Conservation (phyloP, 2,113 vertebrate genomes). For the Balaeniceps rex region DNA sequence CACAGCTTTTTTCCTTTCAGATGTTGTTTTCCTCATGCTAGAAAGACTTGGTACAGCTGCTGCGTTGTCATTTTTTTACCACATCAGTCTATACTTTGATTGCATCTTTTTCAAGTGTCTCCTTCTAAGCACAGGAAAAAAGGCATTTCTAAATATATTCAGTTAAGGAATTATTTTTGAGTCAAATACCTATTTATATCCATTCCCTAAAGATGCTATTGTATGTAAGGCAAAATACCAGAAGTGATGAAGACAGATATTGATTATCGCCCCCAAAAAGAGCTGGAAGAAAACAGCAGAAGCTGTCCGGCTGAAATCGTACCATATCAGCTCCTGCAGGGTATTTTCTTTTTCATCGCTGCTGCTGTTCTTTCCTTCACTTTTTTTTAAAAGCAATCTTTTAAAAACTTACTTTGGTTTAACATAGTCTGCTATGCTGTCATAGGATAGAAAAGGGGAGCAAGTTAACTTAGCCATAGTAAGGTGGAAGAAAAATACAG, state of each 20-base stretch:
- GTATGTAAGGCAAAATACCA: constrained; percentile 7
- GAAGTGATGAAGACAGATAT: not conserved
- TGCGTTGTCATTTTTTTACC: constrained; percentile 22
- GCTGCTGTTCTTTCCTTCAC: not conserved
- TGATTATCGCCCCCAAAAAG: not conserved
- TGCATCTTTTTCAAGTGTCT: constrained; percentile 22
- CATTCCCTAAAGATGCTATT: not conserved
- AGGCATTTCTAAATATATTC: constrained; percentile 10
- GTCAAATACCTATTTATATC: constrained; percentile 39
- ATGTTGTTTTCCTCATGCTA: constrained; percentile 7
- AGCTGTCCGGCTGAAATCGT: not conserved
- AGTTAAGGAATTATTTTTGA: constrained; percentile 20
- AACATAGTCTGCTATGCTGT: not conserved
- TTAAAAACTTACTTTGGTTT: not conserved
- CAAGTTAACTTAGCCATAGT: not conserved
- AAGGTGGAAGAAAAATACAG: not conserved
- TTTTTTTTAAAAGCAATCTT: not conserved
- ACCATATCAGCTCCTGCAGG: not conserved
- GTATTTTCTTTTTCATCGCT: not conserved
- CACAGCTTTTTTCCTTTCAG: not conserved
- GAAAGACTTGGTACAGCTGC: constrained; percentile 9
- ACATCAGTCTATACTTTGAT: not conserved
- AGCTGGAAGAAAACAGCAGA: not conserved
- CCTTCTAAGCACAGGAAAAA: not conserved
- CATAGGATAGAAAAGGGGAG: not conserved